phyloP scores from a whole-genome alignment of 2,113 vertebrate species.

The Atherinomorus stipes region DNA sequence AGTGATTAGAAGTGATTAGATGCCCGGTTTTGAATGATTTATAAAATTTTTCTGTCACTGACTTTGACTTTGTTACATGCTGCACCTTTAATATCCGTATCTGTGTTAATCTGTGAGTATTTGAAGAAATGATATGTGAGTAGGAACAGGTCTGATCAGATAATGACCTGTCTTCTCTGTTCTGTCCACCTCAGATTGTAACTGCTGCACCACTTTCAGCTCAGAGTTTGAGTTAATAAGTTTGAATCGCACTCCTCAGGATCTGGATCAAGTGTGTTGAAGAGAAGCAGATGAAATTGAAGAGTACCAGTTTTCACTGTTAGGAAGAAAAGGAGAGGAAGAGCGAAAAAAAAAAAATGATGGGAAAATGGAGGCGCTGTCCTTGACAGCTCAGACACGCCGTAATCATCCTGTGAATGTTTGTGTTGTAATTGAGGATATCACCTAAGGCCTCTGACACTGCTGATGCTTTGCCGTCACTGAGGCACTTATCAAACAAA shows the following conservation, averaged over 20 bases:
- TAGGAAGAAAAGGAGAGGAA: not conserved
- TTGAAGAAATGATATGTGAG: too few relatives aligned
- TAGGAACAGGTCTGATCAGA: not conserved
- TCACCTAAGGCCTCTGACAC: not conserved
- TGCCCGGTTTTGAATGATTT: too few relatives aligned
- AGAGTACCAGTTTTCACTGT: not conserved
- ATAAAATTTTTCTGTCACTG: too few relatives aligned
- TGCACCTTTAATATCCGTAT: too few relatives aligned
- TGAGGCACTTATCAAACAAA: not conserved
- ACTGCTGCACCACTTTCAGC: not conserved
- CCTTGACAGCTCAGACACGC: not conserved
- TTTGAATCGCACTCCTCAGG: not conserved
- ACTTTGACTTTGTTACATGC: too few relatives aligned
- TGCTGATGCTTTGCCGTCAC: constrained; percentile 8
- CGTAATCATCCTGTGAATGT: constrained; percentile 22
- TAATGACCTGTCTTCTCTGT: not conserved
- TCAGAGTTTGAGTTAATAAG: not conserved
- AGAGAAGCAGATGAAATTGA: not conserved
- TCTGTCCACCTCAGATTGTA: not conserved
- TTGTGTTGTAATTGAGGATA: constrained; percentile 3
- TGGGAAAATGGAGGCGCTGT: constrained; percentile 9
- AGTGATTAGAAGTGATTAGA: too few relatives aligned
- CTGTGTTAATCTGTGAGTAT: too few relatives aligned
- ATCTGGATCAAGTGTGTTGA: not conserved
- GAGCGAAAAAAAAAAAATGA: not conserved